Evolutionary conservation across 2,113 vertebrate species (phyloP).

Genomic region (Phycodurus eques): DNA sequence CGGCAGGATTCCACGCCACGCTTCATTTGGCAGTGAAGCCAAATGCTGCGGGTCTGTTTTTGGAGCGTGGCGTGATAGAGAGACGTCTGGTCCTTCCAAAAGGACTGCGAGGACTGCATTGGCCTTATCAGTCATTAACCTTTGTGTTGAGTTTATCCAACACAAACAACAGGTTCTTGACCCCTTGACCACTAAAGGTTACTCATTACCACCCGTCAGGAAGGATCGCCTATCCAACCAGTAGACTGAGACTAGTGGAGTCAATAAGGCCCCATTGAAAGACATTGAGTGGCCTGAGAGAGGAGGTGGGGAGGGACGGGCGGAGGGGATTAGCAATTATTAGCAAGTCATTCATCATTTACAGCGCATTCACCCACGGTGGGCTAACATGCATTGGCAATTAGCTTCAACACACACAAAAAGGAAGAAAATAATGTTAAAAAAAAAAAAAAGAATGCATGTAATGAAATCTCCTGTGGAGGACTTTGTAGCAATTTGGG

Average conservation of each 20-base stretch:
- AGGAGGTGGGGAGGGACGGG: slow-evolving; percentile 6
- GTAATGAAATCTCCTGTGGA: slow-evolving; percentile 18
- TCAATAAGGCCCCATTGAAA: slow-evolving; percentile 47
- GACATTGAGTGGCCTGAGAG: slow-evolving; percentile 30
- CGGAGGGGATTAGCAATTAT: slow-evolving; percentile 35
- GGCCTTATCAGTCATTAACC: slow-evolving; percentile 56
- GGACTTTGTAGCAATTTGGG: slow-evolving; percentile 29
- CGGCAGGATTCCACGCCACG: slow-evolving; percentile 29
- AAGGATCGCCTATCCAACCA: slow-evolving; percentile 35
- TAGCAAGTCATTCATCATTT: slow-evolving; percentile 39
- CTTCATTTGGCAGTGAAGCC: slow-evolving; percentile 24
- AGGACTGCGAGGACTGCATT: neutral
- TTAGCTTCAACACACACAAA: slow-evolving; percentile 9
- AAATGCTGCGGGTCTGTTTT: slow-evolving; percentile 20
- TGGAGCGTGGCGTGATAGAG: neutral
- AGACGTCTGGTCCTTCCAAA: neutral
- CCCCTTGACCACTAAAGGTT: slow-evolving; percentile 55
- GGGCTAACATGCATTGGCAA: slow-evolving; percentile 6
- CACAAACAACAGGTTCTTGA: slow-evolving; percentile 57
- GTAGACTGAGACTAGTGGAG: slow-evolving; percentile 42
- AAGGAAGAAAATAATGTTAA: neutral
- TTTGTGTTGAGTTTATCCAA: slow-evolving; percentile 56
- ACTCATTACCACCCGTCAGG: slow-evolving; percentile 52
- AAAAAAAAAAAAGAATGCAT: neutral
- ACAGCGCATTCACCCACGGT: slow-evolving; percentile 17